Evolutionary conservation across 2,888 invertebrate genomes (phyloP).

Genomic region (Stegana nigrithorax): DNA sequence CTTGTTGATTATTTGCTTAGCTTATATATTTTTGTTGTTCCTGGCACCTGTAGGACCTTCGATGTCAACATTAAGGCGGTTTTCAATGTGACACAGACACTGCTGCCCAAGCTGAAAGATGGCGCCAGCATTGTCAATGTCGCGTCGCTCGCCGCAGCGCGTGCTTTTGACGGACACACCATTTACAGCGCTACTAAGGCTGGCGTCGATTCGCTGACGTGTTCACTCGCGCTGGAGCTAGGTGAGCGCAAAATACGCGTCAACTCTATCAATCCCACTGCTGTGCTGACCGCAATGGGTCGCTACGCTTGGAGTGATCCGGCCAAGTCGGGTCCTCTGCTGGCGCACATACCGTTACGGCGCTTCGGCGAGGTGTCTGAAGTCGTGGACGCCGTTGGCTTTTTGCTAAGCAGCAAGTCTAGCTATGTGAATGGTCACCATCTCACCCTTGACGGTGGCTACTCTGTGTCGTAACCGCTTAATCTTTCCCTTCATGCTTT

Average conservation of each 20-base stretch:
- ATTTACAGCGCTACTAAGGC: conserved; percentile 90
- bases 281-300: conserved; percentile 93
- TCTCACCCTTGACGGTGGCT: conserved; percentile 88
- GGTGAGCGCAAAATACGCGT: conserved; percentile 86
- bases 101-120: conserved; percentile 79
- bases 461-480: conserved; percentile 60
- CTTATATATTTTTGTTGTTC: not conserved
- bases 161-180: conserved; percentile 80
- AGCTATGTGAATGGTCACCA: conserved; percentile 84
- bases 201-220: conserved; percentile 86
- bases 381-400: conserved; percentile 83
- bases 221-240: conserved; percentile 87
- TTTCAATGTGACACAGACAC: conserved; percentile 86
- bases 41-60: conserved; percentile 71
- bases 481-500: too few species aligned
- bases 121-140: conserved; percentile 89
- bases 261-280: conserved; percentile 95
- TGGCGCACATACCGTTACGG: conserved; percentile 84
- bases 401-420: conserved; percentile 82
- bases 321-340: conserved; percentile 76
- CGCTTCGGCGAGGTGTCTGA: conserved; percentile 84
- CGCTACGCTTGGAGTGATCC: conserved; percentile 86
- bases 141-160: conserved; percentile 81
- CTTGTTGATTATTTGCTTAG: conserved; percentile 71
- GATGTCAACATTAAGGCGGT: conserved; percentile 87